Evolutionary conservation across 2,888 invertebrate genomes (phyloP).

Genomic region (Microctonus aethiopoides): DNA sequence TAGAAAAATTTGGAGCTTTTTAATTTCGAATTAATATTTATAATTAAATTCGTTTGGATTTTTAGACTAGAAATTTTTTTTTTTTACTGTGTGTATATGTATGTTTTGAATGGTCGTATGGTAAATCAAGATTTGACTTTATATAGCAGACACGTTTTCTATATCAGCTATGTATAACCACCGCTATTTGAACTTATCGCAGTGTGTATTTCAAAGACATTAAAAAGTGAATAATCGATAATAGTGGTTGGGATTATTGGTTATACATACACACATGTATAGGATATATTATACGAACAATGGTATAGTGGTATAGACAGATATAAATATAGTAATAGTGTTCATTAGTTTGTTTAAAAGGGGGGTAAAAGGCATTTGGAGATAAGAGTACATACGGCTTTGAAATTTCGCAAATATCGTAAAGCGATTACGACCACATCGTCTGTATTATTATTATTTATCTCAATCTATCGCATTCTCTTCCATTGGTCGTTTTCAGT

Average conservation of each 20-base stretch:
- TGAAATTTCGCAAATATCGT: slow-evolving; percentile 46
- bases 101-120: neutral
- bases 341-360: slow-evolving; percentile 2
- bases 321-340: no score
- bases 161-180: neutral
- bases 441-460: slow-evolving; percentile 7
- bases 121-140: neutral
- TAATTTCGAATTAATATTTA: no score
- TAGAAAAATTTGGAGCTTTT: no score
- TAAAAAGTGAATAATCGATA: neutral
- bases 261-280: neutral
- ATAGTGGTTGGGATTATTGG: neutral
- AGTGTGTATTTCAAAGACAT: neutral
- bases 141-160: neutral
- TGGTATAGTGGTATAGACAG: no score
- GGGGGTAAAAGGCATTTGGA: slow-evolving; percentile 26
- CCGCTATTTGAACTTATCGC: neutral
- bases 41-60: no score
- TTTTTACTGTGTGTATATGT: no score
- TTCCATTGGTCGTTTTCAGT: slow-evolving; percentile 14
- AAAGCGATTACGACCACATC: slow-evolving; percentile 52
- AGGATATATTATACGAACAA: neutral
- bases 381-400: slow-evolving; percentile 5
- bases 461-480: neutral
- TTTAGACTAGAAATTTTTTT: no score